These are phyloP conservation scores for Nomada ferruginata DNA, from an alignment of 2,888 invertebrate genomes.

Conservation along the genomic window DNA sequence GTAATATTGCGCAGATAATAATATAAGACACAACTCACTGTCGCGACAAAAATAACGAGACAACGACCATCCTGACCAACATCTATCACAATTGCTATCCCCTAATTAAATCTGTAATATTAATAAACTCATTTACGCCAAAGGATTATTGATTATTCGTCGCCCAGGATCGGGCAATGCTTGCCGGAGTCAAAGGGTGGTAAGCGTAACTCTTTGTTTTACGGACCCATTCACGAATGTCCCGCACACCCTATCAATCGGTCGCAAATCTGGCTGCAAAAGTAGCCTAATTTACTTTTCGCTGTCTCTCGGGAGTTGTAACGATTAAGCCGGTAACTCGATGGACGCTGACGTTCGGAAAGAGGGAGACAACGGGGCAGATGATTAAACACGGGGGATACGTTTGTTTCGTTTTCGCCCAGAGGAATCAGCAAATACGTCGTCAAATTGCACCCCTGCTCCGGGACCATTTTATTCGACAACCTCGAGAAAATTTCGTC, in stretches of 20 bases:
- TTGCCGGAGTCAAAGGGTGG: too few relatives aligned
- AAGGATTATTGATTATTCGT: slow-evolving; percentile 9
- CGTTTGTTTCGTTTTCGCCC: slow-evolving; percentile 71
- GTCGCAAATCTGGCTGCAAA: slow-evolving; percentile 16
- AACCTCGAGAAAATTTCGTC: slow-evolving; percentile 30
- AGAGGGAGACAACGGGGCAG: slow-evolving; percentile 60
- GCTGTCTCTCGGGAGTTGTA: slow-evolving; percentile 36
- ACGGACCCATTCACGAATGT: background rate
- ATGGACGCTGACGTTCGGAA: slow-evolving; percentile 41
- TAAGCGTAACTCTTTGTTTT: slow-evolving; percentile 1
- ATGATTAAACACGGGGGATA: slow-evolving; percentile 67
- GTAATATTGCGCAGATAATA: slow-evolving; percentile 12
- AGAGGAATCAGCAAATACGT: slow-evolving; percentile 74
- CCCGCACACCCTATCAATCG: background rate
- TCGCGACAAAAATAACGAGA: background rate
- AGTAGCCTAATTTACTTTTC: slow-evolving; percentile 46
- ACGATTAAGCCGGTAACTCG: slow-evolving; percentile 41
- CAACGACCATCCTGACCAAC: too few relatives aligned
- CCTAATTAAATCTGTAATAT: background rate
- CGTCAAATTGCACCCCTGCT: slow-evolving; percentile 55
- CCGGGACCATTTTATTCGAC: slow-evolving; percentile 34
- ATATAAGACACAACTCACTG: too few relatives aligned
- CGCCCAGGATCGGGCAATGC: background rate
- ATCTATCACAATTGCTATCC: background rate
- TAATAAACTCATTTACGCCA: background rate